phyloP scores from a whole-genome alignment of 2,113 vertebrate genomes.

The Lepus timidus region DNA sequence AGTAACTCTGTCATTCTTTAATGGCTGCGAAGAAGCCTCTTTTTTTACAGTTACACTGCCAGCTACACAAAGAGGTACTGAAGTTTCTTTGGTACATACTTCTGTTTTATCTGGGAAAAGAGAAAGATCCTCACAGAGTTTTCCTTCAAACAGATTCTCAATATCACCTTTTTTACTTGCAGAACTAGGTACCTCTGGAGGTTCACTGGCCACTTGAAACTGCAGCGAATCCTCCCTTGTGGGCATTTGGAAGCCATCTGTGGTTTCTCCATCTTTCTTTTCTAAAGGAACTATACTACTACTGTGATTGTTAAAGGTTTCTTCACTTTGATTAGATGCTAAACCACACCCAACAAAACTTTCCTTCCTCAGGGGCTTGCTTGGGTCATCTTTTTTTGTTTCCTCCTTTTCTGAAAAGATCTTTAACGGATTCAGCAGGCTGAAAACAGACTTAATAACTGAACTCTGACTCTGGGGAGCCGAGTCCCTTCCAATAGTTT shows the following conservation, averaged over 20 bases:
- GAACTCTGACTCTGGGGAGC: conserved; percentile 83
- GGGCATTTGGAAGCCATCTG: conserved; percentile 18
- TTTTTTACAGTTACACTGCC: conserved; percentile 47
- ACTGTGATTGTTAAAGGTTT: not conserved
- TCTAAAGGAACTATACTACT: conserved; percentile 14
- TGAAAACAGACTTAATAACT: conserved; percentile 88
- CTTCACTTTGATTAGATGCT: conserved; percentile 54
- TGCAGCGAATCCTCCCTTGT: conserved; percentile 68
- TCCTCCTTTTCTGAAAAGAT: conserved; percentile 86
- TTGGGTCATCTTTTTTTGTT: conserved; percentile 79
- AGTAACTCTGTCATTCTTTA: conserved; percentile 66
- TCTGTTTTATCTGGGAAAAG: conserved; percentile 59
- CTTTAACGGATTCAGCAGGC: conserved; percentile 90
- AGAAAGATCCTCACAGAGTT: conserved; percentile 57
- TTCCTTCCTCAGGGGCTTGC: conserved; percentile 58
- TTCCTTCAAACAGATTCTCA: conserved; percentile 76
- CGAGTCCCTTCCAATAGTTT: not conserved
- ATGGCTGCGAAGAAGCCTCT: conserved; percentile 58
- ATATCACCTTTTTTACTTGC: conserved; percentile 78
- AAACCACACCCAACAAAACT: not conserved
- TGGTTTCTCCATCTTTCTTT: conserved; percentile 27
- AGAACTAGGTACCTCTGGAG: conserved; percentile 80
- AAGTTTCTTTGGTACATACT: not conserved
- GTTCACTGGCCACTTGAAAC: conserved; percentile 73
- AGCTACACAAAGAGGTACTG: not conserved